Percentiles rank a stretch among this genome's conserved stretches.
phyloP scores from a whole-genome alignment of 37 sponge, comb jelly and placozoan species.

The Haliclona indistincta region DNA sequence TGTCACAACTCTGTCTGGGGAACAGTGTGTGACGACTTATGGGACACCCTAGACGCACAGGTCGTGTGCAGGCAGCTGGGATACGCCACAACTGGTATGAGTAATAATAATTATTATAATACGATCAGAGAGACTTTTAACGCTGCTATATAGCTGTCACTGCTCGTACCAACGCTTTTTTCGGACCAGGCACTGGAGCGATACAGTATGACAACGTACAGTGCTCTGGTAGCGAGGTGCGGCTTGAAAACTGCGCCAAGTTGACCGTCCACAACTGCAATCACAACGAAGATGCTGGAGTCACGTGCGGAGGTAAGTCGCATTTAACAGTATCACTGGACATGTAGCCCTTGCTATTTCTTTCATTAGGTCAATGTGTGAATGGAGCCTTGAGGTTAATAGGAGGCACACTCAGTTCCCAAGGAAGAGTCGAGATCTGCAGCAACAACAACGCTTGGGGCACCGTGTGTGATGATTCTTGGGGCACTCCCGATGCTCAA shows the following conservation, averaged over 20 bases:
- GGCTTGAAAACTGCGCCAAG: not conserved
- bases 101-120: not conserved
- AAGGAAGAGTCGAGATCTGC: too few relatives aligned
- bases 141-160: slow-evolving; percentile 1
- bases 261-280: not conserved
- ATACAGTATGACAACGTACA: slow-evolving; percentile 10
- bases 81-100: not conserved
- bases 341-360: too few relatives aligned
- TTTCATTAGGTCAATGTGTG: too few relatives aligned
- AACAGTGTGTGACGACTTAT: slow-evolving; percentile 21
- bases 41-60: not conserved
- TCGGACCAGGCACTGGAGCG: slow-evolving; percentile 9
- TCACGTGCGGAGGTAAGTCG: too few relatives aligned
- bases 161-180: not conserved
- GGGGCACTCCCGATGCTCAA: too few relatives aligned
- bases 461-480: too few relatives aligned
- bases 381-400: too few relatives aligned
- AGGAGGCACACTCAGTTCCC: too few relatives aligned
- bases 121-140: not conserved
- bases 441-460: too few relatives aligned
- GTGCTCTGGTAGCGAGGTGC: slow-evolving; percentile 20
- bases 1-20: slow-evolving; percentile 18
- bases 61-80: slow-evolving; percentile 20
- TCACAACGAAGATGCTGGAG: too few relatives aligned
- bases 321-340: too few relatives aligned